Conservation (phyloP, 2,888 invertebrate species). For the Strigamia crassipes region DNA sequence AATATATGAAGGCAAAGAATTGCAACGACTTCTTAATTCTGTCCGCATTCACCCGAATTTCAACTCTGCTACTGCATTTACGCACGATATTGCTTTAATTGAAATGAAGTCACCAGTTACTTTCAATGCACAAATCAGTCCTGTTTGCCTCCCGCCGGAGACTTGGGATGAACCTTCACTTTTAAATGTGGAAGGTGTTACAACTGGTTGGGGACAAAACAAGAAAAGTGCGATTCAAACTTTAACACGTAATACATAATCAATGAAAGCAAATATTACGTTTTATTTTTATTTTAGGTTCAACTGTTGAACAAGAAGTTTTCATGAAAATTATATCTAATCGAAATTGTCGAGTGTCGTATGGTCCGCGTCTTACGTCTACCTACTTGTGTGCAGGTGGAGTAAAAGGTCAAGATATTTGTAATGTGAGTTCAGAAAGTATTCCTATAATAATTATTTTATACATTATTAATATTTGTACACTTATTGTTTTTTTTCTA, state of each 20-base stretch:
- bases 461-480: background rate
- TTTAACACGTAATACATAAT: background rate
- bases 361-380: background rate
- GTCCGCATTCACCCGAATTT: conserved; percentile 18
- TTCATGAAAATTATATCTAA: conserved; percentile 11
- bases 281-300: background rate
- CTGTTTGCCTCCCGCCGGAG: conserved; percentile 19
- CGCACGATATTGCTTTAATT: conserved; percentile 39
- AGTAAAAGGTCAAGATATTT: background rate
- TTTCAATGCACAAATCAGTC: conserved; percentile 21
- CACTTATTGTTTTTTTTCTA: background rate
- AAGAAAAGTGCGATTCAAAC: background rate
- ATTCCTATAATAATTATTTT: background rate
- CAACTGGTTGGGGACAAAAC: conserved; percentile 39
- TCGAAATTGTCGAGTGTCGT: background rate
- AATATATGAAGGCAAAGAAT: conserved; percentile 8
- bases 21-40: background rate
- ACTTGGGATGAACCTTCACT: background rate
- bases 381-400: background rate
- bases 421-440: background rate
- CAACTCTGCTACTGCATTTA: background rate
- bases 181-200: background rate
- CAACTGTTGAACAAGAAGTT: background rate
- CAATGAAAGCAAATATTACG: background rate
- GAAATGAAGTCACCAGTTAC: background rate